Evolutionary conservation across 1,140 invertebrate species (phyloP).

Genomic region (Ceratitis capitata): DNA sequence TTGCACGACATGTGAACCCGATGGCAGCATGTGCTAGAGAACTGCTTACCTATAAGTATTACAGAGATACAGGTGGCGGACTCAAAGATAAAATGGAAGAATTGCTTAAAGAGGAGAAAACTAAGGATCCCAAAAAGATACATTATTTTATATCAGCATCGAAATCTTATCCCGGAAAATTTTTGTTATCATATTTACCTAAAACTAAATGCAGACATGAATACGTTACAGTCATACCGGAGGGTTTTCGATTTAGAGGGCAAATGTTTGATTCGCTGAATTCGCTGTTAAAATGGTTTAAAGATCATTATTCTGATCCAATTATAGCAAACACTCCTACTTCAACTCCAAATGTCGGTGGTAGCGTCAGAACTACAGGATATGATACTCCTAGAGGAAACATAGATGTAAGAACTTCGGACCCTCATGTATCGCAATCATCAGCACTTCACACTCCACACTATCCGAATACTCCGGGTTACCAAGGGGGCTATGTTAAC

Average conservation of each 20-base stretch:
- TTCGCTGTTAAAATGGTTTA: conserved; percentile 94
- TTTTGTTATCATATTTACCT: conserved; percentile 93
- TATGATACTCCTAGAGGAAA: conserved; percentile 75
- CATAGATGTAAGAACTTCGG: conserved; percentile 71
- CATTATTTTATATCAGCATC: conserved; percentile 90
- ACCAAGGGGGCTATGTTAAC: conserved; percentile 68
- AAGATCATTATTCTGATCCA: conserved; percentile 95
- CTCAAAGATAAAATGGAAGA: conserved; percentile 88
- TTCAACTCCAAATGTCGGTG: conserved; percentile 71
- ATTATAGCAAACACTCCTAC: conserved; percentile 80
- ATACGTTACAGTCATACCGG: conserved; percentile 88
- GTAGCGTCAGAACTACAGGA: conserved; percentile 63
- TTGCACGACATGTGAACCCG: conserved; percentile 93
- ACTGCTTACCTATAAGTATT: conserved; percentile 92
- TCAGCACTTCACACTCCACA: conserved; percentile 79
- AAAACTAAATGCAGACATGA: conserved; percentile 86
- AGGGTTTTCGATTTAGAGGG: conserved; percentile 91
- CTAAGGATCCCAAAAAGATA: conserved; percentile 86
- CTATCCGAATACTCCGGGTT: conserved; percentile 73
- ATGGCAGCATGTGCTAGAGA: conserved; percentile 94
- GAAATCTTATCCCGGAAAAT: conserved; percentile 93
- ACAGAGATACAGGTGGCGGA: conserved; percentile 76
- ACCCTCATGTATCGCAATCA: conserved; percentile 75
- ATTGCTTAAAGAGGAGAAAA: conserved; percentile 84
- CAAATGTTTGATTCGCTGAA: conserved; percentile 88